A percentile compares a stretch with the other conserved stretches of the same genome.
Evolutionary conservation across 2,797 vertebrate species (phyloP).

Genomic region (Arrhamphus sclerolepis): DNA sequence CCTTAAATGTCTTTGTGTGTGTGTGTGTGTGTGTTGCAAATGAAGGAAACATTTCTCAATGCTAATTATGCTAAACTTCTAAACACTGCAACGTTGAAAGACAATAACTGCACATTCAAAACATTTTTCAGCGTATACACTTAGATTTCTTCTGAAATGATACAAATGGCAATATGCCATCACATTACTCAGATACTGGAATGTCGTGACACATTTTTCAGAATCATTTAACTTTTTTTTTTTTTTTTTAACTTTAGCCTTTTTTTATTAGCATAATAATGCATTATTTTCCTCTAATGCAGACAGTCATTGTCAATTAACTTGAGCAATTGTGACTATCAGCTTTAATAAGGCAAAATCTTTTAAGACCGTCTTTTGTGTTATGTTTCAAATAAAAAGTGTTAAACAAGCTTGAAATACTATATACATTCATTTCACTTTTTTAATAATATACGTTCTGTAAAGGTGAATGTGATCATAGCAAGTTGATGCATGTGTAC

Average conservation of each 20-base stretch:
- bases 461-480: too few relatives aligned
- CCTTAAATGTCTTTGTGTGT: conserved; percentile 19
- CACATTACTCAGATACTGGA: background rate
- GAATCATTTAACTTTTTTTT: background rate
- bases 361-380: background rate
- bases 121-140: too few relatives aligned
- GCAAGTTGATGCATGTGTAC: too few relatives aligned
- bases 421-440: background rate
- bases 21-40: too few relatives aligned
- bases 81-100: too few relatives aligned
- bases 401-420: conserved; percentile 2
- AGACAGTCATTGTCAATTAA: conserved; percentile 20
- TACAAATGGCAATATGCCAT: background rate
- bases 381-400: background rate
- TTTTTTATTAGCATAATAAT: conserved; percentile 23
- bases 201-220: background rate
- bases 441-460: too few relatives aligned
- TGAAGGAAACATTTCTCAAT: conserved; percentile 9
- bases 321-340: conserved; percentile 69
- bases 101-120: too few relatives aligned
- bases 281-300: conserved; percentile 10
- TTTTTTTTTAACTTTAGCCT: background rate
- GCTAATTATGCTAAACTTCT: conserved; percentile 27
- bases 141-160: too few relatives aligned
- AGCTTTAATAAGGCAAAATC: conserved; percentile 41